Conservation (phyloP, 2,797 vertebrate species). For the Bovichtus variegatus region DNA sequence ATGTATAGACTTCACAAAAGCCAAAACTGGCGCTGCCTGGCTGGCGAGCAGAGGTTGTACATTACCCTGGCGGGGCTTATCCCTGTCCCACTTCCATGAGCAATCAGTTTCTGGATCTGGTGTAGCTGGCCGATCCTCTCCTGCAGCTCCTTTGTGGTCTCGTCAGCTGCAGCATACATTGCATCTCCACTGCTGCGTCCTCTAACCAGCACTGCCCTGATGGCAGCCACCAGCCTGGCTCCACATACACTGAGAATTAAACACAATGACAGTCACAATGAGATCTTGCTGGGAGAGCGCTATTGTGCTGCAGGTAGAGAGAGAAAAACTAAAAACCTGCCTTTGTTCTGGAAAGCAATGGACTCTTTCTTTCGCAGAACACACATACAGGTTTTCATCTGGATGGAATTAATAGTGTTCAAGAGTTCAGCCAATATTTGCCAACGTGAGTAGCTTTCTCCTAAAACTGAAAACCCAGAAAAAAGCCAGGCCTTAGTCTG, state of each 20-base stretch:
- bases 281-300: background rate
- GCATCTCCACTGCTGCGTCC: constrained; percentile 86
- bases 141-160: constrained; percentile 87
- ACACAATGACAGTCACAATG: constrained; percentile 19
- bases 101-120: constrained; percentile 75
- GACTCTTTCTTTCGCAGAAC: constrained; percentile 19
- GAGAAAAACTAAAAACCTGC: background rate
- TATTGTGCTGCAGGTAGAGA: background rate
- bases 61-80: constrained; percentile 95
- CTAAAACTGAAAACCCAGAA: constrained; percentile 49
- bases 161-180: constrained; percentile 85
- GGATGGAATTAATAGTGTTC: constrained; percentile 65
- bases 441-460: constrained; percentile 66
- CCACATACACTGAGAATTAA: constrained; percentile 87
- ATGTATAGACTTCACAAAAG: constrained; percentile 10
- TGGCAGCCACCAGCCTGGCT: constrained; percentile 86
- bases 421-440: constrained; percentile 69
- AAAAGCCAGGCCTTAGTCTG: constrained; percentile 51
- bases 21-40: constrained; percentile 12
- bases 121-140: constrained; percentile 89
- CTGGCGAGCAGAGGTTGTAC: constrained; percentile 27
- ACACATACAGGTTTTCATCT: constrained; percentile 52
- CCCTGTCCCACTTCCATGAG: constrained; percentile 71
- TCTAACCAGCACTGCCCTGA: constrained; percentile 91
- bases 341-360: constrained; percentile 45